phyloP scores from a whole-genome alignment of 1,140 invertebrate genomes.

The Bemisia tabaci region DNA sequence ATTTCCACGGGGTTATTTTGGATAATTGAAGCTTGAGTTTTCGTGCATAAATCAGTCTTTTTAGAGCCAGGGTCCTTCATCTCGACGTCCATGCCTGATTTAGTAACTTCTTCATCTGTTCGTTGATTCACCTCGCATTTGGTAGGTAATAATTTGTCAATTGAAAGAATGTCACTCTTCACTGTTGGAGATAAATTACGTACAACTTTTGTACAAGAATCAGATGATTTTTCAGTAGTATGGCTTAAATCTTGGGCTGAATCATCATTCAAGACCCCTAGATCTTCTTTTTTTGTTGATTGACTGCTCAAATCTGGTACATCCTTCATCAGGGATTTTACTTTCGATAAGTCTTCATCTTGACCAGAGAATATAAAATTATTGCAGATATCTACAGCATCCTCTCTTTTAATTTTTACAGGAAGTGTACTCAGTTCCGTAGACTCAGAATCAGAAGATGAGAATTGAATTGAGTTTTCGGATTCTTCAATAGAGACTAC shows the following conservation, averaged over 20 bases:
- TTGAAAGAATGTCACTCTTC: neutral
- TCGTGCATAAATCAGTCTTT: neutral
- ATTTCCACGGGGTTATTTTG: neutral
- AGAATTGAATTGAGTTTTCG: no score
- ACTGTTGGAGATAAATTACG: neutral
- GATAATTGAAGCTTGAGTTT: neutral
- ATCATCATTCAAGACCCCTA: neutral
- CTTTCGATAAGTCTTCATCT: constrained; percentile 1
- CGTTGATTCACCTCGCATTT: neutral
- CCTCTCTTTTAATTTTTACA: constrained; percentile 12
- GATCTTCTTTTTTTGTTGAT: neutral
- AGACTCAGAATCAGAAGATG: no score
- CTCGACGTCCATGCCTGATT: neutral
- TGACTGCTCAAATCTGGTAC: neutral
- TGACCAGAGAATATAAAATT: neutral
- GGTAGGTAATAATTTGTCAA: neutral
- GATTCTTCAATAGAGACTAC: no score
- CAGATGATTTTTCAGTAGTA: neutral
- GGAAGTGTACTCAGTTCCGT: neutral
- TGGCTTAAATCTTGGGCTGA: neutral
- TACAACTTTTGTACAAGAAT: neutral
- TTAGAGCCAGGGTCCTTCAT: neutral
- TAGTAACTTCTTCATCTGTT: neutral
- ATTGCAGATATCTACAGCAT: neutral
- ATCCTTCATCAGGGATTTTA: neutral